Base-by-base conservation (phyloP, 64 coral and sea anemone species). In the Dendronephthya gigantea region DNA sequence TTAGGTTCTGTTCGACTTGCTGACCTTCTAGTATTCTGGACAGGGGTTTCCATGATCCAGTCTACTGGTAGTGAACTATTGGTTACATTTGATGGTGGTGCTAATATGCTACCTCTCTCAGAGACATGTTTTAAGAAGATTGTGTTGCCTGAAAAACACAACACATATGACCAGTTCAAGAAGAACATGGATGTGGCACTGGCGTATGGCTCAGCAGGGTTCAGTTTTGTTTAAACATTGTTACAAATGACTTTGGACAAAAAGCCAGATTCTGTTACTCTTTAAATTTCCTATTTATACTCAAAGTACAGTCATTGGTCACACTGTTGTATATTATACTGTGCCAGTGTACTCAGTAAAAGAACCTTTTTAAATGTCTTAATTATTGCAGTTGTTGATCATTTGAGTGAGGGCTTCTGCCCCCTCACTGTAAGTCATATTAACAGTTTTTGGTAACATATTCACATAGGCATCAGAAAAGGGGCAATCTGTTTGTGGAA, bases 401-500 rank as follows among this genome's bases (percentile, higher is more conserved):
- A 76, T 76, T 5, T 76, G 4, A 34, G 3, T 31, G 34, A 76
- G 17, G 23, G 17, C 6, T 34, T 76, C 3, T 28, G 34, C 31
- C 17, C 4, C 69, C 1, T 76, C 31, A 13, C 3, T 3, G 17
- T 76, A 37, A 76, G 1, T 76, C 23, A 76, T 76, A 34, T 76
- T 76, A 2, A 2, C n/a, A 5, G 69, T 3, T 31, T 1, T 76
- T 76, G 69, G 69, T 76, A 76, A 16, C 31, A 31, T 27, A 37
- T 34, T 76, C 3, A 76, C n/a, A 4, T 76, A 9, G 12, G 3
- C 69, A 3, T 76, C n/a, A 5, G 23, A 15, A 34, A 72, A 37
- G 48, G 85, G 85, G 45, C 85, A 87, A 35, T 65, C n/a, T 27
- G 69, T 76, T 76, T 76, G 7, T 27, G 69, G 69, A 5, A 76